Conservation (phyloP, 2,113 vertebrate genomes). For the Cercopithecus mona region DNA sequence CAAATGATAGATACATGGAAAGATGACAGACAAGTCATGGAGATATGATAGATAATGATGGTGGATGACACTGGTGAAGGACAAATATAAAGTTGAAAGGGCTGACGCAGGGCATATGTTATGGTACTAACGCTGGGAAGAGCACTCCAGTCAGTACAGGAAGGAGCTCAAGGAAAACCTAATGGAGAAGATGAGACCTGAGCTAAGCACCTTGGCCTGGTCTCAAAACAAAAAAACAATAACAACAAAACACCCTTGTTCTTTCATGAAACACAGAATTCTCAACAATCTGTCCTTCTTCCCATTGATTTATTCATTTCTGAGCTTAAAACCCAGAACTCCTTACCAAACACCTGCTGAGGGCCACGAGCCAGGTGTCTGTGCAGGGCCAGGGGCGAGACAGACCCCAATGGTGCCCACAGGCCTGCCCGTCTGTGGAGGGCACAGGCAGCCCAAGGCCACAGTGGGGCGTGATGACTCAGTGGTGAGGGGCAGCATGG, state of each 20-base stretch:
- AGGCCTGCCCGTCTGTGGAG: neutral
- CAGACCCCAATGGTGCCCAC: accelerated
- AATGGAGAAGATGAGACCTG: neutral
- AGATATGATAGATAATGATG: neutral
- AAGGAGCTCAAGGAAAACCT: neutral
- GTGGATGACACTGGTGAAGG: neutral
- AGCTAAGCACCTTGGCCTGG: neutral
- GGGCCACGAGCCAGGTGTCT: no score
- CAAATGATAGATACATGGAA: neutral
- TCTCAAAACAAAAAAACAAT: neutral
- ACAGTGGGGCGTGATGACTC: accelerated
- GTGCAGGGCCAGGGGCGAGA: neutral
- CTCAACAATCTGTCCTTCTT: neutral
- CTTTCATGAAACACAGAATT: neutral
- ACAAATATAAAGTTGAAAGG: neutral
- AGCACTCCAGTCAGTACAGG: neutral
- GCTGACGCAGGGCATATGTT: no score
- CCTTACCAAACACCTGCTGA: neutral
- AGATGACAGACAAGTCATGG: no score
- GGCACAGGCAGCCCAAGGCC: accelerated
- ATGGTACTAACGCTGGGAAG: no score
- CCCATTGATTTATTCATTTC: neutral
- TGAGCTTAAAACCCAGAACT: neutral
- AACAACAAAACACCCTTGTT: neutral
- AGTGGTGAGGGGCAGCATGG: no score